Evolutionary conservation across 2,797 vertebrate genomes (phyloP), one percentile per base, ranked within the genome.

Genomic region (Spinus pinus): DNA sequence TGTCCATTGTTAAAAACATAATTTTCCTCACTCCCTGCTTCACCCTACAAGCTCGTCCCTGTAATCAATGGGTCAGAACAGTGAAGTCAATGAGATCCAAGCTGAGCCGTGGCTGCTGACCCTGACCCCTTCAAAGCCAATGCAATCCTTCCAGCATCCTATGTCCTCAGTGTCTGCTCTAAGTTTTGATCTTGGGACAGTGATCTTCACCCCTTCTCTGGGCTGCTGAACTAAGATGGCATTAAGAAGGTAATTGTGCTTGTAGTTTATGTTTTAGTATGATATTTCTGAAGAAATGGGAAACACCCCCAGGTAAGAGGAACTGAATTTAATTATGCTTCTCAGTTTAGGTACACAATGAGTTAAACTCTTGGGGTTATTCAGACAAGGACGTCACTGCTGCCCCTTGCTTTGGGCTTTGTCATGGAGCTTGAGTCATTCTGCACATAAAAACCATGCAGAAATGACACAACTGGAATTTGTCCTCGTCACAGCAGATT

Each of bases 391-490:
- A 66, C 7, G 23, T 58, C 84, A 57, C 35, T 82, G 60, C 69
- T 91, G 72, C 37, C 70, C 31, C 2, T 81, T 28, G 18, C 60
- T 71, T 47, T 41, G 75, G 51, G 54, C 51, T 66, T 14, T 58
- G 53, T 83, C 65, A 58, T 2, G 27, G 39, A 65, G 65, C 80
- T 85, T 81, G 85, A 96, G 79, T 93, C 79, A 94, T 35, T 28
- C 75, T 72, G 39, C 67, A 51, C 2, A 6, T 22, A 46, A 54
- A 73, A 50, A 58, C 39, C 35, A 5, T 4, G 12, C 51, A 71
- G 95, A 97, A 97, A 73, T 96, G 93, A 96, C 94, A 96, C 73
- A 88, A 90, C n/a, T 71, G 27, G 86, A 95, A 91, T 94, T 95
- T 67, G 75, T 93, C 80, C 22, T 15, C 10, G 2, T 88, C 77